A percentile compares a stretch with the other conserved stretches of the same genome.
phyloP scores from a whole-genome alignment of 2,888 invertebrate genomes.

The Acanthococcus lagerstroemiae region DNA sequence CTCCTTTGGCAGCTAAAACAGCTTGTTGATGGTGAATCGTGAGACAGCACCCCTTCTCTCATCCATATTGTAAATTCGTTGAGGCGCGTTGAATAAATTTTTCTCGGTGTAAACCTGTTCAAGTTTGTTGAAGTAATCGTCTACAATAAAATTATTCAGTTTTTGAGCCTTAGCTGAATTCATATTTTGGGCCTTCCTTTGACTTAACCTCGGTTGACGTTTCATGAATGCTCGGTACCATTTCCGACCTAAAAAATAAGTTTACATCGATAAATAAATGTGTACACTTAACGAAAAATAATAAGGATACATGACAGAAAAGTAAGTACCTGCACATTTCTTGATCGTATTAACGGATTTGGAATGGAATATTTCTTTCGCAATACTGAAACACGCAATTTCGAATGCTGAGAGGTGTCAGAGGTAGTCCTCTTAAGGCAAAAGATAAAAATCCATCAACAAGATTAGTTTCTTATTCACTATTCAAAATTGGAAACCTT shows the following conservation, averaged over 20 bases:
- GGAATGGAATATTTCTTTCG: too few relatives aligned
- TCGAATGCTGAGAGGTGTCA: conserved; percentile 8
- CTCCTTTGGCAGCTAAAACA: conserved; percentile 38
- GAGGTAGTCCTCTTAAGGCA: conserved; percentile 19
- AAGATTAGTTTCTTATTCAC: not conserved
- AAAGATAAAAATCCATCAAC: too few relatives aligned
- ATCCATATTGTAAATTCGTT: conserved; percentile 39
- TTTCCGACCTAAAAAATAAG: too few relatives aligned
- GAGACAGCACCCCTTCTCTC: conserved; percentile 39
- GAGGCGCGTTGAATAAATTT: conserved; percentile 35
- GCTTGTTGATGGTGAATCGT: conserved; percentile 38
- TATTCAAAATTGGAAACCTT: not conserved
- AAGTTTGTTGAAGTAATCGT: conserved; percentile 37
- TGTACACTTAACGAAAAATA: too few relatives aligned
- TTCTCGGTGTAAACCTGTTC: conserved; percentile 34
- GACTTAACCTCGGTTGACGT: conserved; percentile 35
- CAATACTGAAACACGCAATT: conserved; percentile 9
- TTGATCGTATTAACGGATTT: too few relatives aligned
- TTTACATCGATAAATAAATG: too few relatives aligned
- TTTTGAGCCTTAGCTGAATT: conserved; percentile 38
- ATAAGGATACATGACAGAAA: too few relatives aligned
- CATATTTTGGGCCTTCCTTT: conserved; percentile 37
- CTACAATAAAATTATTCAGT: too few relatives aligned
- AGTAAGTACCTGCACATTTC: conserved; percentile 11
- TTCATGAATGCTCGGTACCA: not conserved